A percentile compares a stretch with the other conserved stretches of the same genome.
Conservation (phyloP, 2,797 vertebrate species). For the Anniella stebbinsi region DNA sequence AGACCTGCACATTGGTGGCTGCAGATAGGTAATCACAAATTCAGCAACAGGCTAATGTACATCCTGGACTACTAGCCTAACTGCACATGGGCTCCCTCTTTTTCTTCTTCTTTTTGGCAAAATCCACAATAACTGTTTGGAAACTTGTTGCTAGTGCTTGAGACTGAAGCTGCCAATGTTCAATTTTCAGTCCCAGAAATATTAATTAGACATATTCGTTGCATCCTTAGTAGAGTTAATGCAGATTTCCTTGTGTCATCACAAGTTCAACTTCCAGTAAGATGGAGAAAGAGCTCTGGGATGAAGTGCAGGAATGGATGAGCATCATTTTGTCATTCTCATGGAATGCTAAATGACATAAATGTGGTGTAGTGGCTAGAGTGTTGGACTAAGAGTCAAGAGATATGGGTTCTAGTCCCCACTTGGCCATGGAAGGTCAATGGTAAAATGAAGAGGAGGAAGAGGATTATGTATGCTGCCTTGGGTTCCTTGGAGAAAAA, state of each 20-base stretch:
- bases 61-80: neutral
- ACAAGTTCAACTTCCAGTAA: neutral
- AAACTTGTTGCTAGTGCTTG: neutral
- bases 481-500: no score
- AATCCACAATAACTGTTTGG: neutral
- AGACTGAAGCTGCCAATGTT: no score
- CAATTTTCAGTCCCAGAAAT: neutral
- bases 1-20: neutral
- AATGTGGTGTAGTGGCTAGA: no score
- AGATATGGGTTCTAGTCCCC: no score
- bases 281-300: neutral
- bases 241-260: no score
- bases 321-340: neutral
- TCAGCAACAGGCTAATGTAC: neutral
- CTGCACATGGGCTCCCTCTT: neutral
- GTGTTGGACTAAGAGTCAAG: no score
- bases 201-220: neutral
- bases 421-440: no score
- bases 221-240: neutral
- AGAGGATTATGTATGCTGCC: no score
- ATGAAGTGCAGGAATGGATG: neutral
- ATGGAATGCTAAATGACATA: neutral
- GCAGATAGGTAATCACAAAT: neutral
- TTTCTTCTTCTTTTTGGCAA: neutral
- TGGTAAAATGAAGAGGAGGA: no score